Conservation (phyloP, 2,113 vertebrate species). For the Phylloscopus trochilus region DNA sequence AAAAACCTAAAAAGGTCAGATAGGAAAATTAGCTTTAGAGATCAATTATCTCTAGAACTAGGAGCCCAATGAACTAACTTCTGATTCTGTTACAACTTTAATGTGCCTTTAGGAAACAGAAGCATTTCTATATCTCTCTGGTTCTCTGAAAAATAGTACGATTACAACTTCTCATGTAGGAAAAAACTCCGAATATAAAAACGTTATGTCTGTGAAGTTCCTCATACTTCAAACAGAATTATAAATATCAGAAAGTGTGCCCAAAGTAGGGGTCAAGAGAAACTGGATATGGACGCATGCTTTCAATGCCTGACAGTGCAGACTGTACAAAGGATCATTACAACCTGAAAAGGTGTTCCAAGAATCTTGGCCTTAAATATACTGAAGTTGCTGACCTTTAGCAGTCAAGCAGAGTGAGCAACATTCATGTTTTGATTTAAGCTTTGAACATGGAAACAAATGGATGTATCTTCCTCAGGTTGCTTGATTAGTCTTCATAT, state of each 20-base stretch:
- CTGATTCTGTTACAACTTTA: background rate
- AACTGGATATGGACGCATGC: background rate
- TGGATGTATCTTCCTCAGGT: background rate
- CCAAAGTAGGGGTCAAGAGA: background rate
- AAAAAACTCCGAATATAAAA: background rate
- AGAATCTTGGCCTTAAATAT: background rate
- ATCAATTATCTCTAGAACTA: background rate
- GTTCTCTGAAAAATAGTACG: background rate
- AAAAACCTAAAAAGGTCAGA: background rate
- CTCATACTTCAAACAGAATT: background rate
- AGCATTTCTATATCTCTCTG: background rate
- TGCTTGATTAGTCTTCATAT: background rate
- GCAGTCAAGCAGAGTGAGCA: background rate
- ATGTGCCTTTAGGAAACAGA: background rate
- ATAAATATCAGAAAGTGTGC: background rate
- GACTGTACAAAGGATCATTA: conserved; percentile 22
- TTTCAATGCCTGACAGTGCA: background rate
- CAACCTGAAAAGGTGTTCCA: conserved; percentile 5
- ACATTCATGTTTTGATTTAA: background rate
- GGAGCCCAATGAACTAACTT: background rate
- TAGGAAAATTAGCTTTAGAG: background rate
- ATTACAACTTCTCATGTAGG: background rate
- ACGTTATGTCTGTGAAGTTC: background rate
- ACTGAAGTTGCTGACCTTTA: background rate
- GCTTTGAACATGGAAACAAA: background rate